Base-by-base conservation (phyloP, 2,113 vertebrate species). In the Atrichornis clamosus region DNA sequence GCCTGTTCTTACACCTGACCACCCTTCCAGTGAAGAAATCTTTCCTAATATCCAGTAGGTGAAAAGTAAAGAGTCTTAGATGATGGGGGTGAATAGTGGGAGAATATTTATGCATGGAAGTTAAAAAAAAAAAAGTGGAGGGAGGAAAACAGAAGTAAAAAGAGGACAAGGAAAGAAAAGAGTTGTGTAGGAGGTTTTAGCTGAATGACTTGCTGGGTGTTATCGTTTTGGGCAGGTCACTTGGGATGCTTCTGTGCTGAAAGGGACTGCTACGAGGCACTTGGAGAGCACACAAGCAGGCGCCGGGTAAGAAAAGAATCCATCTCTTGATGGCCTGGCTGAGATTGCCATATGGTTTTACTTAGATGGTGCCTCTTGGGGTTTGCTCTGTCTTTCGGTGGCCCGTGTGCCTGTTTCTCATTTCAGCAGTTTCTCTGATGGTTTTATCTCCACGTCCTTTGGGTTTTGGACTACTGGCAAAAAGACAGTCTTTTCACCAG, bases 381-480 rank as follows among this genome's bases (percentile, higher is more conserved):
- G 42, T 39, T 67, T 89, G 46, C 74, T 87, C 68, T 90, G 83
- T 85, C 70, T 92, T 78, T 69, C 1, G 5, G 70, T 94, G 92
- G 91, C 88, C 75, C 76, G n/a, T 72, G 73, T 84, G 94, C 64
- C 92, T 94, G 72, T 95, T 96, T 93, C 84, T 96, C 1, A 22
- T 85, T 94, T 86, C 87, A 95, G 69, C 59, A 77, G 72, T 73
- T 96, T 89, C 78, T 94, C 93, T 89, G 88, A 72, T 85, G 70
- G 72, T 80, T 96, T 95, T 95, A 90, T 96, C 77, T 90, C 72
- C 21, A 39, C 0, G 22, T 90, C 93, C 79, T 80, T 69, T 84
- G 63, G 75, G 68, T 67, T 88, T 93, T 96, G 77, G 62, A 67
- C 70, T 65, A n/a, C 74, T 93, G 53, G 84, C 62, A 60, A 91